A percentile compares a stretch with the other conserved stretches of the same genome.
These are phyloP conservation scores for Periophthalmus modestus DNA, from an alignment of 2,113 vertebrate species.

Conservation along the genomic window DNA sequence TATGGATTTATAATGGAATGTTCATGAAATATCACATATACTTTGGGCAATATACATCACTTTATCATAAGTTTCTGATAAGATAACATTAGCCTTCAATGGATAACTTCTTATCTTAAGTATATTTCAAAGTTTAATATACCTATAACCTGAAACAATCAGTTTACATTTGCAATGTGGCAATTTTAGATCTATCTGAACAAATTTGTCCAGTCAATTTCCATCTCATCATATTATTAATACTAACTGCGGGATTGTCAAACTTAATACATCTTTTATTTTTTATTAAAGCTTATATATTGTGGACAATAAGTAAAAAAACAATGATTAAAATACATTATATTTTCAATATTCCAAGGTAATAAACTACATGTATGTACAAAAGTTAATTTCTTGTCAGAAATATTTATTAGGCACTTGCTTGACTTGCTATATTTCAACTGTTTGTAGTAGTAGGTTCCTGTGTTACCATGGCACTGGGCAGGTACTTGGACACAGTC, in stretches of 20 bases:
- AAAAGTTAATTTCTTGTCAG: neutral
- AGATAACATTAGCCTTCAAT: too few species aligned
- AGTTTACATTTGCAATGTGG: neutral
- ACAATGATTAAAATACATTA: neutral
- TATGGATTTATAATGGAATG: neutral
- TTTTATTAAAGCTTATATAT: neutral
- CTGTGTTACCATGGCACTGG: neutral
- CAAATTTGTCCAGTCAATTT: neutral
- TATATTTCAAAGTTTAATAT: too few species aligned
- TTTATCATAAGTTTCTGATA: neutral
- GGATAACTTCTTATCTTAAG: too few species aligned
- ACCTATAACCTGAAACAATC: too few species aligned
- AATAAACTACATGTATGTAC: neutral
- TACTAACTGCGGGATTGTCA: neutral
- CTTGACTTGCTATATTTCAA: slow-evolving; percentile 1
- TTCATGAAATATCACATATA: neutral
- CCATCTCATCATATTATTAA: neutral
- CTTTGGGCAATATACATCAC: neutral
- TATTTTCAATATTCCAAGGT: neutral
- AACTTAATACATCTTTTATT: neutral
- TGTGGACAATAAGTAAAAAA: neutral
- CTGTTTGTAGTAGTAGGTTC: slow-evolving; percentile 1
- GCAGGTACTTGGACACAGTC: slow-evolving; percentile 79
- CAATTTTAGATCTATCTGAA: neutral
- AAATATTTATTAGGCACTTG: neutral